Evolutionary conservation across 2,797 vertebrate species (phyloP).

Genomic region (Iguana delicatissima): DNA sequence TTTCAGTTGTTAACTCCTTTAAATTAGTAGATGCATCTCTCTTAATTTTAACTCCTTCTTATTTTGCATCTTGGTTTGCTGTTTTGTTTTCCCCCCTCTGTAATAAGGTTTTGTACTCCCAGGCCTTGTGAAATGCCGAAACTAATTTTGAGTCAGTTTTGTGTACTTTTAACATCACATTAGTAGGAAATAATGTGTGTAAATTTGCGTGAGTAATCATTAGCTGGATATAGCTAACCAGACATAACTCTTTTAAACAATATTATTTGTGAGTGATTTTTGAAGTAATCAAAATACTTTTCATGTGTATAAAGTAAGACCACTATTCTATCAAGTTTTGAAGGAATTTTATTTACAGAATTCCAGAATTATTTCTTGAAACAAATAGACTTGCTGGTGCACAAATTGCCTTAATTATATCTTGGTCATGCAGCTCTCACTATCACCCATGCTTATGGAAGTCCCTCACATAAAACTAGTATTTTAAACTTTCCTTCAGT

Average conservation of each 20-base stretch:
- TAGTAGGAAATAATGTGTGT: slow-evolving; percentile 16
- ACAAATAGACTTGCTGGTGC: not conserved
- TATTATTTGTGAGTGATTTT: slow-evolving; percentile 3
- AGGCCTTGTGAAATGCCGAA: slow-evolving; percentile 36
- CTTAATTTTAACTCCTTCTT: slow-evolving; percentile 7
- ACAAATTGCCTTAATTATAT: too few relatives aligned
- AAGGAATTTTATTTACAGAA: not conserved
- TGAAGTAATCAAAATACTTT: not conserved
- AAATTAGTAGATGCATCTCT: not conserved
- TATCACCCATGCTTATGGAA: too few relatives aligned
- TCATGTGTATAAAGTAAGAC: not conserved
- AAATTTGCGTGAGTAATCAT: not conserved
- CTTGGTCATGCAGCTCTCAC: too few relatives aligned
- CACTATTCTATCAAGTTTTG: not conserved
- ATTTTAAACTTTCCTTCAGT: too few relatives aligned
- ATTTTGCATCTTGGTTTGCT: not conserved
- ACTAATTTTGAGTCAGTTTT: slow-evolving; percentile 8
- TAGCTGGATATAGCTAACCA: slow-evolving; percentile 5
- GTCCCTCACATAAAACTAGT: too few relatives aligned
- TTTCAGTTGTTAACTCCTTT: not conserved
- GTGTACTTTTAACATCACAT: not conserved
- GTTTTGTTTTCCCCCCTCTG: not conserved
- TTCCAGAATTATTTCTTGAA: not conserved
- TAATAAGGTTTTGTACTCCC: slow-evolving; percentile 12
- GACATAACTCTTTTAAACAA: not conserved